These are phyloP conservation scores for Chrysomallon squamiferum DNA, from an alignment of 1,140 invertebrate species.

Conservation along the genomic window DNA sequence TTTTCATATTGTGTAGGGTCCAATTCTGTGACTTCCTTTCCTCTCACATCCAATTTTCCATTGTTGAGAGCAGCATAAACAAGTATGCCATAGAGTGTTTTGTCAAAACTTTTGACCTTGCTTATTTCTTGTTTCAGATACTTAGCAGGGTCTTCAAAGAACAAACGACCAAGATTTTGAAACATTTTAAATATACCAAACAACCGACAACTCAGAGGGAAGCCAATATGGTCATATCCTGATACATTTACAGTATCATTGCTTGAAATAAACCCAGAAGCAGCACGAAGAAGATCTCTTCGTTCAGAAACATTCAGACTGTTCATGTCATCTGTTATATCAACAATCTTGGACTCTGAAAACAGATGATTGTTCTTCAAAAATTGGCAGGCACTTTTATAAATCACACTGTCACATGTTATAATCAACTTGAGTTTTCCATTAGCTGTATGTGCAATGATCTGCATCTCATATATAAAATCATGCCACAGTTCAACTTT, in stretches of 20 bases:
- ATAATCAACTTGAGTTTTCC: neutral
- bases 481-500: neutral
- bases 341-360: neutral
- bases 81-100: neutral
- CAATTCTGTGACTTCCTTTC: neutral
- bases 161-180: neutral
- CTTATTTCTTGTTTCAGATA: neutral
- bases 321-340: neutral
- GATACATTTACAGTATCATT: neutral
- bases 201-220: neutral
- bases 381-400: neutral
- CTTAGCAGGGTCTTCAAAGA: slow-evolving; percentile 1
- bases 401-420: neutral
- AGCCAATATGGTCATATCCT: neutral
- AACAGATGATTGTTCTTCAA: neutral
- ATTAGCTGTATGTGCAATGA: neutral
- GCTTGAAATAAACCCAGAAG: neutral
- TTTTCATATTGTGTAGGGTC: neutral
- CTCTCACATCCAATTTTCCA: neutral
- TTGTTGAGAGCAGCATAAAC: neutral
- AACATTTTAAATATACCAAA: neutral
- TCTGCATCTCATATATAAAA: neutral
- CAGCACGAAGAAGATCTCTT: neutral
- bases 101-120: neutral
- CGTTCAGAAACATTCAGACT: neutral